phyloP scores from a whole-genome alignment of 1,140 invertebrate genomes.

The Formica selysi region DNA sequence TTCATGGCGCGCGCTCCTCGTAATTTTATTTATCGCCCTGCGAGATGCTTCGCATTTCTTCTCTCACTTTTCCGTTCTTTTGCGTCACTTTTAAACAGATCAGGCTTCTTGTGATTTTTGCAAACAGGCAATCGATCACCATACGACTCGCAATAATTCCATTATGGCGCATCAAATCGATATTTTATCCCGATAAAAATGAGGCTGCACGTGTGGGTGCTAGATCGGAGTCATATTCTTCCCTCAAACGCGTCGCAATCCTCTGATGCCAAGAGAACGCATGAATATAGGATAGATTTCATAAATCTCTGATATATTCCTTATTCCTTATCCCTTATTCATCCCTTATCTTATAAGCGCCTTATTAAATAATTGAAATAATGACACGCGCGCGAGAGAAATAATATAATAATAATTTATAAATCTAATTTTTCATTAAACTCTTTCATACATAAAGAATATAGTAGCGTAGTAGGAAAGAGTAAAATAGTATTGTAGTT shows the following conservation, averaged over 20 bases:
- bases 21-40: slow-evolving; percentile 65
- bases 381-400: too few species aligned
- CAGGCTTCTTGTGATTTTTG: slow-evolving; percentile 35
- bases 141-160: slow-evolving; percentile 29
- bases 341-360: too few species aligned
- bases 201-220: not conserved
- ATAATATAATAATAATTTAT: too few species aligned
- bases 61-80: not conserved
- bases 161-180: slow-evolving; percentile 33
- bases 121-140: slow-evolving; percentile 56
- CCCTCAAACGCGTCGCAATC: not conserved
- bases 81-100: slow-evolving; percentile 24
- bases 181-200: slow-evolving; percentile 47
- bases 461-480: too few species aligned
- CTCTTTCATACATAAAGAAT: too few species aligned
- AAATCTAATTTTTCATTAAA: too few species aligned
- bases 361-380: too few species aligned
- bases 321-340: too few species aligned
- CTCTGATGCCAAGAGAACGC: too few species aligned
- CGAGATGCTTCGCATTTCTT: slow-evolving; percentile 14
- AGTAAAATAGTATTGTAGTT: not conserved
- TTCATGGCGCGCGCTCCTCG: not conserved
- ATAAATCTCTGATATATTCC: too few species aligned
- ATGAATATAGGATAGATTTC: too few species aligned
- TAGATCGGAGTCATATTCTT: not conserved